Conservation (phyloP, 2,888 invertebrate genomes). For the Calliphora vomitoria region DNA sequence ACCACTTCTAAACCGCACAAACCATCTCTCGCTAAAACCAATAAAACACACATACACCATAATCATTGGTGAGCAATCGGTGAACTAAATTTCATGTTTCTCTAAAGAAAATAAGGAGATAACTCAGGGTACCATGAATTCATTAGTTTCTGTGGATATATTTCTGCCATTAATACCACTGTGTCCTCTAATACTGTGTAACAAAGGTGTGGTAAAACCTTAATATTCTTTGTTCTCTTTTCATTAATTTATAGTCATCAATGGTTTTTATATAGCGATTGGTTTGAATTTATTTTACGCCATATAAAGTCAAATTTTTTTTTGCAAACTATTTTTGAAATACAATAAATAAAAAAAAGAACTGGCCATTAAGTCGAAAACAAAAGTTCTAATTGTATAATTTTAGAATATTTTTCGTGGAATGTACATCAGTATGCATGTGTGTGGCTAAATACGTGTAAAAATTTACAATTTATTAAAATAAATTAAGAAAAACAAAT, state of each 20-base stretch:
- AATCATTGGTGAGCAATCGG: too few relatives aligned
- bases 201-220: constrained; percentile 65
- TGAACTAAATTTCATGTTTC: too few relatives aligned
- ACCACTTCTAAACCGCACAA: too few relatives aligned
- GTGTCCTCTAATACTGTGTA: constrained; percentile 29
- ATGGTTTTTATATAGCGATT: constrained; percentile 38
- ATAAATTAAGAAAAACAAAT: constrained; percentile 15
- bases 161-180: neutral
- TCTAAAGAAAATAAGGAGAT: too few relatives aligned
- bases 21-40: too few relatives aligned
- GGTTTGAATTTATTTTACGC: constrained; percentile 16
- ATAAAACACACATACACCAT: too few relatives aligned
- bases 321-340: constrained; percentile 23
- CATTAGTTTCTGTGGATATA: too few relatives aligned
- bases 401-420: constrained; percentile 21
- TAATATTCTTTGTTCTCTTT: constrained; percentile 45
- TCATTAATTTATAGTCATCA: constrained; percentile 59
- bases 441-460: constrained; percentile 43
- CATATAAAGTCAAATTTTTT: constrained; percentile 45
- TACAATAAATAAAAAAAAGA: constrained; percentile 8
- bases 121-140: too few relatives aligned
- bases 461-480: constrained; percentile 37
- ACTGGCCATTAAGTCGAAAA: constrained; percentile 28
- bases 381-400: constrained; percentile 57
- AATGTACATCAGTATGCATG: constrained; percentile 10